phyloP scores from a whole-genome alignment of 1,140 invertebrate genomes.

The Drosophila rhopaloa region DNA sequence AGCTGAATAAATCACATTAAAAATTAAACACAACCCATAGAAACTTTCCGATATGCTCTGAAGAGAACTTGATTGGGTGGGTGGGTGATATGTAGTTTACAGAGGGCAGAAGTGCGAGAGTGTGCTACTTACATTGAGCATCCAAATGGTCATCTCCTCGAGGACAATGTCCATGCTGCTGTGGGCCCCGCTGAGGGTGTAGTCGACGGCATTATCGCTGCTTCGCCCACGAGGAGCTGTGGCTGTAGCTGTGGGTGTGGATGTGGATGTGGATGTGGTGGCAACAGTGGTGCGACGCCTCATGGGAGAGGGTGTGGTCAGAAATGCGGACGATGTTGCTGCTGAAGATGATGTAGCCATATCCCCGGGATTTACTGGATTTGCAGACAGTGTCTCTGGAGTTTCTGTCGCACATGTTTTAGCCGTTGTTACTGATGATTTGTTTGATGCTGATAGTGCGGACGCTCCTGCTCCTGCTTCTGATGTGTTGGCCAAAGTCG shows the following conservation, averaged over 20 bases:
- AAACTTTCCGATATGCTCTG: slow-evolving; percentile 23
- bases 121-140: slow-evolving; percentile 69
- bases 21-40: slow-evolving; percentile 70
- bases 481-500: slow-evolving; percentile 18
- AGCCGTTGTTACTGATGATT: slow-evolving; percentile 18
- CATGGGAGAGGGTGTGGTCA: slow-evolving; percentile 4
- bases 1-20: slow-evolving; percentile 79
- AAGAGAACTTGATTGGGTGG: slow-evolving; percentile 23
- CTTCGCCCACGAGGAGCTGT: slow-evolving; percentile 40
- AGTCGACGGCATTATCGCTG: slow-evolving; percentile 67
- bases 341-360: slow-evolving; percentile 10
- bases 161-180: slow-evolving; percentile 68
- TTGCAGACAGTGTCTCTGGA: slow-evolving; percentile 12
- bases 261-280: neutral
- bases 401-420: slow-evolving; percentile 28
- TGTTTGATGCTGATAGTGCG: slow-evolving; percentile 12
- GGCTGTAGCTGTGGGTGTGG: neutral
- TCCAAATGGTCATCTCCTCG: slow-evolving; percentile 72
- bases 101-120: neutral
- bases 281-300: slow-evolving; percentile 12
- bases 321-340: slow-evolving; percentile 13
- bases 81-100: neutral
- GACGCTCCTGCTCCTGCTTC: neutral
- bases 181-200: slow-evolving; percentile 60
- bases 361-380: slow-evolving; percentile 9